phyloP scores from a whole-genome alignment of 2,113 vertebrate species.

The Nicator chloris region DNA sequence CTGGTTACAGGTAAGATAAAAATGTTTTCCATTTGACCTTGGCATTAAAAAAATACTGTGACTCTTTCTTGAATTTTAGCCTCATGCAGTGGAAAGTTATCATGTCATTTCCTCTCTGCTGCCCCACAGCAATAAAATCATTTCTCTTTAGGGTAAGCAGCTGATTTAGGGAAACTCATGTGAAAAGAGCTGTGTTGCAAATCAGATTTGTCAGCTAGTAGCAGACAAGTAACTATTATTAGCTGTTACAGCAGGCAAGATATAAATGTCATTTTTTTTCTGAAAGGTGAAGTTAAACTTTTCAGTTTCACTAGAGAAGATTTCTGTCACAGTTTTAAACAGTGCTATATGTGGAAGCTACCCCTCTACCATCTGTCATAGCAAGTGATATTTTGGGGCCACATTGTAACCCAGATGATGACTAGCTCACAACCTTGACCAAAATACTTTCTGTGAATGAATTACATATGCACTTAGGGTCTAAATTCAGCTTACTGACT shows the following conservation, averaged over 20 bases:
- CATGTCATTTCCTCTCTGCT: not conserved
- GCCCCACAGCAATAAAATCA: not conserved
- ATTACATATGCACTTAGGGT: not conserved
- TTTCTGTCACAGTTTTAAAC: not conserved
- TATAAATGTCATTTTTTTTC: slow-evolving; percentile 22
- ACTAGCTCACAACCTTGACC: not conserved
- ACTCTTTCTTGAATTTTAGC: not conserved
- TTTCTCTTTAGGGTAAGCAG: not conserved
- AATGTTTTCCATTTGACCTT: not conserved
- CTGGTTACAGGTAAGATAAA: not conserved
- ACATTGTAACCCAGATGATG: not conserved
- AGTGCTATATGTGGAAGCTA: slow-evolving; percentile 3
- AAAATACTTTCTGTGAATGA: slow-evolving; percentile 35
- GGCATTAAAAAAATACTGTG: not conserved
- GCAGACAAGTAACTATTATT: slow-evolving; percentile 52
- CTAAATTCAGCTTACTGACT: not conserved
- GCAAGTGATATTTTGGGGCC: slow-evolving; percentile 42
- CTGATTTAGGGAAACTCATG: not conserved
- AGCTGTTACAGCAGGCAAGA: slow-evolving; percentile 32
- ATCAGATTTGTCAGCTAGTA: slow-evolving; percentile 30
- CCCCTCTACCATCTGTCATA: not conserved
- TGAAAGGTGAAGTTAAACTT: slow-evolving; percentile 46
- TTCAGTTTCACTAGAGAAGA: slow-evolving; percentile 3
- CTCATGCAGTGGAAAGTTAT: not conserved
- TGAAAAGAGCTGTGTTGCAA: slow-evolving; percentile 16